These are phyloP conservation scores for Scaptomyza reducta DNA, from an alignment of 2,888 invertebrate genomes.

Conservation along the genomic window DNA sequence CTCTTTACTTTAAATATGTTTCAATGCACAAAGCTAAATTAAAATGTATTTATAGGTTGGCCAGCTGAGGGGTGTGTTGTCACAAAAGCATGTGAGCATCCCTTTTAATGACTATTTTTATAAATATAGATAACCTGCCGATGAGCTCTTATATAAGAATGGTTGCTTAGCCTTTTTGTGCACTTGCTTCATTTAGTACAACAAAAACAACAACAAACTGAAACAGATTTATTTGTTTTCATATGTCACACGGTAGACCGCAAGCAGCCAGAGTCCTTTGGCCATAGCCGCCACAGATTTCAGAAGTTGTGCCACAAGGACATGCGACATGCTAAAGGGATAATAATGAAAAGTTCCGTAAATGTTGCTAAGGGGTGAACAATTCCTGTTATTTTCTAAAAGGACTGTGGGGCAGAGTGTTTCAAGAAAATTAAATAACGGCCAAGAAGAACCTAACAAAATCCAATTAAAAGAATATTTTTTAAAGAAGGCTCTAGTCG, in stretches of 20 bases:
- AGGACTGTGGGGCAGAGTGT: background rate
- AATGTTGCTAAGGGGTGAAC: background rate
- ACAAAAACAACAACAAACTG: constrained; percentile 47
- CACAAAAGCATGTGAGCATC: constrained; percentile 34
- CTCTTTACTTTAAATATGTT: constrained; percentile 80
- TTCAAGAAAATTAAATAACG: too few relatives aligned
- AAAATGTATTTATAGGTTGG: constrained; percentile 71
- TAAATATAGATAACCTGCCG: constrained; percentile 61
- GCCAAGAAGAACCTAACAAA: too few relatives aligned
- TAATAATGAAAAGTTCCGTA: constrained; percentile 47
- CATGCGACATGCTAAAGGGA: constrained; percentile 8
- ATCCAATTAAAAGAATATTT: too few relatives aligned
- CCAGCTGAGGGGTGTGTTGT: background rate
- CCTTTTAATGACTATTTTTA: constrained; percentile 75
- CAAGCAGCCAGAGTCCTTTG: constrained; percentile 30
- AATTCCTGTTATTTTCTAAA: too few relatives aligned
- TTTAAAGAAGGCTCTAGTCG: too few relatives aligned
- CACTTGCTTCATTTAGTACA: constrained; percentile 73
- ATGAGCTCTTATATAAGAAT: constrained; percentile 71
- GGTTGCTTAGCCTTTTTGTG: constrained; percentile 56
- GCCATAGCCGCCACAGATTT: constrained; percentile 23
- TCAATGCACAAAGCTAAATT: constrained; percentile 79
- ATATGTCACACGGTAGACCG: constrained; percentile 50
- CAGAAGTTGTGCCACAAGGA: constrained; percentile 5
- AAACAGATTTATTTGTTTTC: constrained; percentile 15